Base-by-base conservation (phyloP, 2,888 invertebrate genomes). In the Brachynemurus nebulosus region DNA sequence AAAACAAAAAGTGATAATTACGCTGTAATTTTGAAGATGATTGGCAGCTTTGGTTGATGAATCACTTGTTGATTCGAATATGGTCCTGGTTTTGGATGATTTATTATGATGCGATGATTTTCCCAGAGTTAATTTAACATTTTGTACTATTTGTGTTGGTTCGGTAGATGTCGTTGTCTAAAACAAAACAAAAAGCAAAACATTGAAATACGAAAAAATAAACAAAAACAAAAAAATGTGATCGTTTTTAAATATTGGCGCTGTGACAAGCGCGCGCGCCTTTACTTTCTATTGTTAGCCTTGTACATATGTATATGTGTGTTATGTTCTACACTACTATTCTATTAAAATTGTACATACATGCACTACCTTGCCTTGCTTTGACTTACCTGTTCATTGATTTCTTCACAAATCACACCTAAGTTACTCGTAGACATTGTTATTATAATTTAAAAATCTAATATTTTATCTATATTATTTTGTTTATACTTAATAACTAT, bases 381-480 rank as follows among this genome's bases (percentile, higher is more conserved):
- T 33, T 12, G 12, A 37, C 37, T 20, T 37, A 37, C 37, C 37
- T 37, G 37, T 37, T 37, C 37, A 37, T 37, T 20, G 37, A 37
- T 37, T 37, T 37, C 37, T 37, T 20, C 37, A 20, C 37, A 17
- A 37, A 19, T 12, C 37, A 37, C 37, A 37, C 37, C 37, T 37
- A 19, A 19, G 37, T 37, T 37, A 30, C 14, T 30, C n/a, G 30
- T 30, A n/a, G 30, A 30, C 30, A 30, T 30, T 30, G 30, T 14
- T 30, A n/a, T 30, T 30, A 14, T 30, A 14, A 30, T 30, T 30
- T 30, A 30, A 30, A n/a, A 30, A 30, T 30, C 9, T 30, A 30
- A 30, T 30, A 30, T 12, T 30, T 30, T 30, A 30, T 30, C 14
- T 12, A 9, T 11, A 12, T 30, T 30, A 14, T 30, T 30, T 30